phyloP scores from a whole-genome alignment of 2,888 invertebrate genomes.

The Steinernema carpocapsae region DNA sequence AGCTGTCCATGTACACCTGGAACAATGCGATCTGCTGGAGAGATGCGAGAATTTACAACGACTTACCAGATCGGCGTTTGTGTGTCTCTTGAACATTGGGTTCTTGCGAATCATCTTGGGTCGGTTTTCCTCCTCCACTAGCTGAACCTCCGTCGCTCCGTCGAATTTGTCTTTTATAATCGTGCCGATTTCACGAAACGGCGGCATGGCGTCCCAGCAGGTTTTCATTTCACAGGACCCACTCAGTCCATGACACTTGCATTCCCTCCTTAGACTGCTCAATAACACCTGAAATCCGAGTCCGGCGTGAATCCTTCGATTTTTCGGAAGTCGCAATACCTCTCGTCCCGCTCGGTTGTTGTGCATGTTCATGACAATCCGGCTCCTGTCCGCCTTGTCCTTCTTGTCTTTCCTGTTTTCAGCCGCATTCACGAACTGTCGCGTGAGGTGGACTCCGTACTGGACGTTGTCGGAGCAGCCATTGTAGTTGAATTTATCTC shows the following conservation, averaged over 20 bases:
- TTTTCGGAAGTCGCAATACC: constrained; percentile 52
- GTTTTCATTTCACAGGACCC: constrained; percentile 66
- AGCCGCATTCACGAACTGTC: constrained; percentile 69
- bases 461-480: constrained; percentile 70
- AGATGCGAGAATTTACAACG: no score
- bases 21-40: neutral
- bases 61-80: constrained; percentile 60
- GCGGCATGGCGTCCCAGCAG: constrained; percentile 78
- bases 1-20: constrained; percentile 69
- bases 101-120: constrained; percentile 63
- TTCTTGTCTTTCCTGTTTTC: constrained; percentile 54
- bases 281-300: constrained; percentile 69
- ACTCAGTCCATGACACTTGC: constrained; percentile 67
- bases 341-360: constrained; percentile 71
- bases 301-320: neutral
- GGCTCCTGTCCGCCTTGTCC: constrained; percentile 35
- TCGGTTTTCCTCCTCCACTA: constrained; percentile 55
- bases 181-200: constrained; percentile 70
- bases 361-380: constrained; percentile 70
- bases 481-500: constrained; percentile 65
- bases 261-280: constrained; percentile 69
- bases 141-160: constrained; percentile 71
- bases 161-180: constrained; percentile 72
- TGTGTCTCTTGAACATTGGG: constrained; percentile 64
- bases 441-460: constrained; percentile 64